Percentiles rank a stretch among this genome's conserved stretches.
Conservation (phyloP, 2,797 vertebrate genomes). For the Lacerta bilineata region DNA sequence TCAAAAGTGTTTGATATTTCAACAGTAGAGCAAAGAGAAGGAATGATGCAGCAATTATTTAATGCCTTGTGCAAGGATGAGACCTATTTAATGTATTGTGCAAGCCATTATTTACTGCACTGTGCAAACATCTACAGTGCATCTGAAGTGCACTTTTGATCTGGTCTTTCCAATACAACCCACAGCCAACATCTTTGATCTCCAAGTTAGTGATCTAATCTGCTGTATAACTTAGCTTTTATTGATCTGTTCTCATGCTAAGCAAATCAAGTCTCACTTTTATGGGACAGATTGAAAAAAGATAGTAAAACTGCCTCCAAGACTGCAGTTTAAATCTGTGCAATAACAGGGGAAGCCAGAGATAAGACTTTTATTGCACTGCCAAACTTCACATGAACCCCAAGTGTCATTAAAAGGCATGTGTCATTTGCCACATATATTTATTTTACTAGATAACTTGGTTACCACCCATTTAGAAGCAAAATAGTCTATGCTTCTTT, state of each 20-base stretch:
- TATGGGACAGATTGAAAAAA: slow-evolving; percentile 87
- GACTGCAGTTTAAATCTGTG: slow-evolving; percentile 86
- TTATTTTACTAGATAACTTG: slow-evolving; percentile 82
- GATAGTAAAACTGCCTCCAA: slow-evolving; percentile 89
- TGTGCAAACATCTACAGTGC: slow-evolving; percentile 77
- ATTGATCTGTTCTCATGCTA: slow-evolving; percentile 93
- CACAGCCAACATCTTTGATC: slow-evolving; percentile 87
- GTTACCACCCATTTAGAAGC: slow-evolving; percentile 82
- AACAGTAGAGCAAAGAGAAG: slow-evolving; percentile 43
- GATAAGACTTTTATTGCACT: slow-evolving; percentile 91
- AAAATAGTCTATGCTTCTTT: slow-evolving; percentile 63
- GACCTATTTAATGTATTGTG: slow-evolving; percentile 40
- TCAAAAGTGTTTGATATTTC: slow-evolving; percentile 18
- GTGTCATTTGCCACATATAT: slow-evolving; percentile 85
- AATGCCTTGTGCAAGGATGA: slow-evolving; percentile 42
- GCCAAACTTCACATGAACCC: slow-evolving; percentile 89
- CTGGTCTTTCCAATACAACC: slow-evolving; percentile 78
- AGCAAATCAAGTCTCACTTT: slow-evolving; percentile 91
- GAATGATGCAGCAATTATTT: slow-evolving; percentile 25
- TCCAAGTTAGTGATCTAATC: slow-evolving; percentile 84
- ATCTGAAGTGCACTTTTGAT: slow-evolving; percentile 84
- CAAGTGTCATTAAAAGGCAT: slow-evolving; percentile 87
- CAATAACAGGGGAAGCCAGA: slow-evolving; percentile 88
- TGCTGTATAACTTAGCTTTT: slow-evolving; percentile 85
- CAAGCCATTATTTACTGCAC: slow-evolving; percentile 58